Conservation (phyloP, 1,140 invertebrate genomes). For the Tenebrio molitor region DNA sequence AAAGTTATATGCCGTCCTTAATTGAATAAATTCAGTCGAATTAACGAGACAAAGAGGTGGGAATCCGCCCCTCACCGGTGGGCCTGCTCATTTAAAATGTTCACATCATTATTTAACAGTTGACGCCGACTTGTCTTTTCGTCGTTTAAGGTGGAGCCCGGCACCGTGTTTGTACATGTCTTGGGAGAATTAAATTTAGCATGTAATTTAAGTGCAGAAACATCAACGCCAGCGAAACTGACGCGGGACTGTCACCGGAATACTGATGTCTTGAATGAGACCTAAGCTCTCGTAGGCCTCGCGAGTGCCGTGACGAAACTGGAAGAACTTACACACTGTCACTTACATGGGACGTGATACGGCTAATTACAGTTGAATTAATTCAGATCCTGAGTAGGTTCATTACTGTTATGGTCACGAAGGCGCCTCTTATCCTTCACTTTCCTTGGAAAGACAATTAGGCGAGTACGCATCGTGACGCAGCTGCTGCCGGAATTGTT, state of each 20-base stretch:
- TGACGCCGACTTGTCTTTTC: neutral
- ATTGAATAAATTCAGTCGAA: slow-evolving; percentile 52
- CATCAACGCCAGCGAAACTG: slow-evolving; percentile 53
- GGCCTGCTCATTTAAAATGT: slow-evolving; percentile 16
- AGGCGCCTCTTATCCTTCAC: slow-evolving; percentile 16
- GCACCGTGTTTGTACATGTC: slow-evolving; percentile 50
- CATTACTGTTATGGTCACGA: slow-evolving; percentile 34
- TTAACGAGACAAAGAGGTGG: slow-evolving; percentile 33
- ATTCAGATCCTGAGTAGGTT: slow-evolving; percentile 40
- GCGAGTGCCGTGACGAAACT: slow-evolving; percentile 22
- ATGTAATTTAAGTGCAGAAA: slow-evolving; percentile 55
- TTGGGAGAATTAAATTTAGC: slow-evolving; percentile 57
- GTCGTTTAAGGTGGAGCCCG: slow-evolving; percentile 5
- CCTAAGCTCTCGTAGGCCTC: slow-evolving; percentile 18
- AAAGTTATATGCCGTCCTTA: slow-evolving; percentile 49
- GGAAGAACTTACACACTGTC: slow-evolving; percentile 25
- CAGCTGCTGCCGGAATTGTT: slow-evolving; percentile 22
- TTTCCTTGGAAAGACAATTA: slow-evolving; percentile 32
- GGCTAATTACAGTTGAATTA: slow-evolving; percentile 39
- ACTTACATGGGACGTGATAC: slow-evolving; percentile 38
- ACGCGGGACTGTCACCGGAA: slow-evolving; percentile 51
- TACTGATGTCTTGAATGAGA: slow-evolving; percentile 50
- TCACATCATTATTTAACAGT: slow-evolving; percentile 42
- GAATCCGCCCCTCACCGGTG: neutral
- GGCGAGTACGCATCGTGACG: slow-evolving; percentile 21